phyloP scores from a whole-genome alignment of 2,113 vertebrate genomes.

The Cinclus cinclus region DNA sequence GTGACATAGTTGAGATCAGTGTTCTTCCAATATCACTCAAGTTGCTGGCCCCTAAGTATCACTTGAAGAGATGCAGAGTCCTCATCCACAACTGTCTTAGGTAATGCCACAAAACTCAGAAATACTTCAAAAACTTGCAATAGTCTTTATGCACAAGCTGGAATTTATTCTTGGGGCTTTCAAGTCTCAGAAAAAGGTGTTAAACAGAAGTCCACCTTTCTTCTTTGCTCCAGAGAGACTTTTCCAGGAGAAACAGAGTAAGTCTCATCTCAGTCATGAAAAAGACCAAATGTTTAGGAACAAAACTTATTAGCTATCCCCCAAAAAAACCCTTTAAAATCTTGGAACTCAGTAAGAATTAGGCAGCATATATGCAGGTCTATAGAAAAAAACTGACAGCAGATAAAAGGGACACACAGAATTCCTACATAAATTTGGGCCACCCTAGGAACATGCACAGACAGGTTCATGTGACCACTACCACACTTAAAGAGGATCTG shows the following conservation, averaged over 20 bases:
- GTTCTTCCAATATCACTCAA: neutral
- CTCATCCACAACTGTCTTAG: neutral
- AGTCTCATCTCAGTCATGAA: neutral
- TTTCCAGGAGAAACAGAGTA: neutral
- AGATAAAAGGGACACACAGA: neutral
- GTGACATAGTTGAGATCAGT: neutral
- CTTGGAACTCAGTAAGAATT: neutral
- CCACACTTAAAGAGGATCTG: neutral
- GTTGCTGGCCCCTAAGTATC: neutral
- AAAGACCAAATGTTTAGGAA: neutral
- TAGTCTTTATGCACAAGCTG: neutral
- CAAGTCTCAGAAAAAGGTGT: neutral
- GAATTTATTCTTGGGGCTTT: neutral
- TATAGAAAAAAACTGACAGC: neutral
- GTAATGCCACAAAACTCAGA: neutral
- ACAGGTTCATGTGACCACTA: neutral
- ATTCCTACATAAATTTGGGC: neutral
- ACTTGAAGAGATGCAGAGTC: neutral
- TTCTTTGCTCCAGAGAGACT: neutral
- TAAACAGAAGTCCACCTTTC: neutral
- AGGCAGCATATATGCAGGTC: neutral
- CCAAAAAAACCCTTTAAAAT: neutral
- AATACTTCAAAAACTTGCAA: neutral
- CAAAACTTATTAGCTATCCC: neutral
- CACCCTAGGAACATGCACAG: neutral